These are phyloP conservation scores for Cinclus cinclus DNA, from an alignment of 2,113 vertebrate species.

Conservation along the genomic window DNA sequence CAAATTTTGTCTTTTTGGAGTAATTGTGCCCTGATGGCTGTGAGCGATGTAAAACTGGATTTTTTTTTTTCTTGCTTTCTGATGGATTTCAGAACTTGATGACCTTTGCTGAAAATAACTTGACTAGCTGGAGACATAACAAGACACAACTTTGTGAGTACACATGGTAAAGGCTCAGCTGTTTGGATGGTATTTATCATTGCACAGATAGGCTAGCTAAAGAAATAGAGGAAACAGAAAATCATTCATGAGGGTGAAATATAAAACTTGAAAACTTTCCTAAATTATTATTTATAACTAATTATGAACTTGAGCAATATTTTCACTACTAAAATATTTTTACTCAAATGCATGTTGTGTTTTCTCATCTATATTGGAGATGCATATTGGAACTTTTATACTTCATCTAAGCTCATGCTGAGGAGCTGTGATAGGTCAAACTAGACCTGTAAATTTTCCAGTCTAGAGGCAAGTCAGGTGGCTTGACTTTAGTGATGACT, in stretches of 20 bases:
- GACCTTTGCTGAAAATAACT: conserved; percentile 48
- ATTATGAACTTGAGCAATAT: neutral
- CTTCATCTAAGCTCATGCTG: neutral
- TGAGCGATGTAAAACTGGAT: neutral
- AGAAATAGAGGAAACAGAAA: neutral
- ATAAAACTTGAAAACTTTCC: neutral
- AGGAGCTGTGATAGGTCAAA: neutral
- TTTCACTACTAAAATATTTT: neutral
- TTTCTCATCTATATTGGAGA: neutral
- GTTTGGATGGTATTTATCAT: neutral
- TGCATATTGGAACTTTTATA: neutral
- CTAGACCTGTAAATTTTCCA: neutral
- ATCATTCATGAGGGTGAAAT: neutral
- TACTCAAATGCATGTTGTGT: neutral
- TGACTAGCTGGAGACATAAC: neutral
- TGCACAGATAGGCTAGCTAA: neutral
- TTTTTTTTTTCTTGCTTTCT: neutral
- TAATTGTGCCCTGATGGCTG: neutral
- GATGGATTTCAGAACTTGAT: neutral
- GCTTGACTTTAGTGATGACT: neutral
- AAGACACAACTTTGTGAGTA: conserved; percentile 22
- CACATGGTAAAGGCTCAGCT: neutral
- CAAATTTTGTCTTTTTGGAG: neutral
- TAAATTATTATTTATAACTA: neutral
- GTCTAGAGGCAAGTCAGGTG: neutral